Evolutionary conservation across 2,888 invertebrate genomes (phyloP), one percentile per base, ranked within the genome.

Genomic region (Metopia argyrocephala): DNA sequence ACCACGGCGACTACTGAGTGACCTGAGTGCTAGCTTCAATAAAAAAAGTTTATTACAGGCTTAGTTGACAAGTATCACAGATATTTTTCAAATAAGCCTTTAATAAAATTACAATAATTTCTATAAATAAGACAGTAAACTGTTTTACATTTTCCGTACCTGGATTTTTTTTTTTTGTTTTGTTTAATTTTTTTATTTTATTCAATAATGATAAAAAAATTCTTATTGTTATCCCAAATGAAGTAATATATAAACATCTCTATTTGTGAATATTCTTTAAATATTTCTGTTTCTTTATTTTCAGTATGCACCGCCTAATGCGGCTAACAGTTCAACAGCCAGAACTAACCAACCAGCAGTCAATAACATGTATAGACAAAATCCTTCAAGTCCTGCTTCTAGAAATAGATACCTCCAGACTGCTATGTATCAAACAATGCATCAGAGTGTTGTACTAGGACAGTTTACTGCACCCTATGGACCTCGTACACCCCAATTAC

Each of bases 371-470:
- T 89, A 85, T 83, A 87, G 90, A 59, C 88, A 87, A 50, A 85
- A 88, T 48, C 82, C 85, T 18, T 64, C 87, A 50, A 84, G 83
- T 65, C 85, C 89, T 27, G 86, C 86, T 21, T 78, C 87, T 23
- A 84, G 87, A 18, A 85, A 84, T 83, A 78, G 89, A 18, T 88
- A 87, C 76, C 84, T 89, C 21, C 86, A 85, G 46, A 85, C 88
- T 76, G 85, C 84, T 73, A 73, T 87, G 87, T 89, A 84, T 86
- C 87, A 84, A 78, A 86, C 85, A 48, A 83, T 88, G 57, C 88
- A 87, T 76, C 87, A 84, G 84, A 88, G 85, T 80, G 88, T 87
- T 82, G 88, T 87, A 79, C 87, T 86, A 56, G 84, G 87, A 74
- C 88, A 85, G 66, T 86, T 85, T 84, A 89, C 84, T 78, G 85